Base-by-base conservation (phyloP, 2,888 invertebrate genomes). In the Ariolimax columbianus region DNA sequence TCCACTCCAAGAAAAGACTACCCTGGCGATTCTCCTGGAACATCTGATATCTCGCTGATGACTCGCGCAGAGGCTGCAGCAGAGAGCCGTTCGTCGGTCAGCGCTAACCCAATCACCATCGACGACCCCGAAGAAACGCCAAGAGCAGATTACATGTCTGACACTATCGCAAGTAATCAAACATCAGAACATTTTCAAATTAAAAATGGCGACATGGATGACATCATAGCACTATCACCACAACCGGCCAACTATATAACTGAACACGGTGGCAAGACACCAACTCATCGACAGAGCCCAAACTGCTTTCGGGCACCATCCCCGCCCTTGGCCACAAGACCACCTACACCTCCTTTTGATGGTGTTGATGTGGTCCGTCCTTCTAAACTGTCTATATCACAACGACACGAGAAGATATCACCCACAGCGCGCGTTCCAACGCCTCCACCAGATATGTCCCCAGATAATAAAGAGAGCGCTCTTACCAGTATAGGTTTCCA, bases 361-460 rank as follows among this genome's bases (percentile, higher is more conserved):
- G 83, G 83, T 2, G 55, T 17, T 19, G 51, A 59, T 26, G 0
- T 30, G 9, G 47, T 40, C 7, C 1, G 51, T 19, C 33, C 51
- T 33, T 73, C 43, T 0, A 30, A 14, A 47, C 23, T 51, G 30
- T 75, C 51, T 75, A 7, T 51, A 75, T 1, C 1, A 33, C 47
- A 72, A 26, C n/a, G n/a, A n/a, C 38, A 23, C 33, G 33, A 33
- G 4, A 33, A n/a, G 11, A 47, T 47, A 17, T 47, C 6, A 9
- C 19, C n/a, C 9, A 23, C 68, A 9, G 19, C 66, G 36, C 33
- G 51, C 11, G 3, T 47, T 7, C 51, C 51, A 19, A 59, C 70
- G 4, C 83, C 83, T 19, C 82, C 86, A 26, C 85, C 86, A 0
- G 82, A 84, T 43, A 84, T 84, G 38, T 81, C 84, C 1, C 86